Evolutionary conservation across 53 echinoderm and acorn worm genomes (phyloP).

Genomic region (Zoroaster sp.): DNA sequence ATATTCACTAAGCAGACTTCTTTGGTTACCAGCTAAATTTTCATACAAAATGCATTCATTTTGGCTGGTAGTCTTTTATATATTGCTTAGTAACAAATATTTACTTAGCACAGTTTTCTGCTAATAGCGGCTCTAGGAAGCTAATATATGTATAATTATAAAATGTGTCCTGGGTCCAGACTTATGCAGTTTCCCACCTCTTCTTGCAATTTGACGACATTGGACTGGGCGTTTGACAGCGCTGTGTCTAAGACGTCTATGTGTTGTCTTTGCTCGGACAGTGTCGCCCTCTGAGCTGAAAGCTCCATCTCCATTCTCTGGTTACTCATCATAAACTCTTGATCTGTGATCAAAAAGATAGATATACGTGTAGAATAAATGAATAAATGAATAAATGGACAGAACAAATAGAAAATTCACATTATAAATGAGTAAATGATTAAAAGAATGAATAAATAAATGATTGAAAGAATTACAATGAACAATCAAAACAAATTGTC

Average conservation of each 20-base stretch:
- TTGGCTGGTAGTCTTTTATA: no score
- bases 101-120: no score
- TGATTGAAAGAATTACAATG: no score
- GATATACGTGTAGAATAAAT: not conserved
- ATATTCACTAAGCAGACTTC: no score
- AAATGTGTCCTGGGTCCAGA: not conserved
- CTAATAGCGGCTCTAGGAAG: no score
- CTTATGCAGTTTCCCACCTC: conserved; percentile 64
- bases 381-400: not conserved
- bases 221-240: conserved; percentile 95
- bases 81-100: no score
- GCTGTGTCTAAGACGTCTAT: conserved; percentile 96
- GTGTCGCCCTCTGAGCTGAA: conserved; percentile 74
- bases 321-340: conserved; percentile 80
- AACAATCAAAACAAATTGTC: no score
- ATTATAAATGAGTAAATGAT: no score
- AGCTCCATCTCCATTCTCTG: conserved; percentile 84
- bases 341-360: conserved; percentile 42
- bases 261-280: conserved; percentile 90
- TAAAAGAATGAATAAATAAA: no score
- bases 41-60: no score
- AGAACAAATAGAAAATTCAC: not conserved
- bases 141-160: no score
- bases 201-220: conserved; percentile 93
- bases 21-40: no score